Evolutionary conservation across 2,888 invertebrate genomes (phyloP), one percentile per base, ranked within the genome.

Genomic region (Scelioninae gen. 1): DNA sequence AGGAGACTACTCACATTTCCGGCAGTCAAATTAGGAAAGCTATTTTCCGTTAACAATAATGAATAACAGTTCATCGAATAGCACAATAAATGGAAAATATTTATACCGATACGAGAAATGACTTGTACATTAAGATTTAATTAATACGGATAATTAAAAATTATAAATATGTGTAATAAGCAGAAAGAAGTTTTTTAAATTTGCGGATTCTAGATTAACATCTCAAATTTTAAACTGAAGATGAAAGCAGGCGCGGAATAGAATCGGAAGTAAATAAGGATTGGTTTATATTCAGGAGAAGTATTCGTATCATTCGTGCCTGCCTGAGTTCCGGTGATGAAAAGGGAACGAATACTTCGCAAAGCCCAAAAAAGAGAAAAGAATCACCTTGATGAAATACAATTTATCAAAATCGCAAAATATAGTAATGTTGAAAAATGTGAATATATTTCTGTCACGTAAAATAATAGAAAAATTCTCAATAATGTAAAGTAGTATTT

Each of bases 221-320:
- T 53, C 29, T 68, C 45, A 45, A 62, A 68, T 68, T 68, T 5
- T 60, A 43, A 29, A 45, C 43, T 62, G n/a, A 53, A 62, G 68
- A 66, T 34, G 60, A 76, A 76, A 66, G 16, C 58, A 15, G 31
- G 60, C 53, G 32, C 43, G 23, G 68, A 76, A 76, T 76, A 68
- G 60, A 76, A 76, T 68, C 16, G 68, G 38, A 45, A 76, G 68
- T 34, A 76, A 62, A 62, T 68, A 60, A 29, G 51, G 51, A 76
- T 76, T 68, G 76, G 68, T 76, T 76, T 68, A 76, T 76, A 76
- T 76, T 76, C 76, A 68, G 55, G 29, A 62, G 53, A 51, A 45
- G 66, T 68, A 68, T 76, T 53, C 76, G 77, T 55, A 34, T 55
- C 69, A 51, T 69, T 55, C 51, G 68, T 49, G 32, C 62, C 29